These are phyloP conservation scores for Theonella swinhoei DNA, from an alignment of 37 sponge, comb jelly and placozoan species.

Conservation along the genomic window DNA sequence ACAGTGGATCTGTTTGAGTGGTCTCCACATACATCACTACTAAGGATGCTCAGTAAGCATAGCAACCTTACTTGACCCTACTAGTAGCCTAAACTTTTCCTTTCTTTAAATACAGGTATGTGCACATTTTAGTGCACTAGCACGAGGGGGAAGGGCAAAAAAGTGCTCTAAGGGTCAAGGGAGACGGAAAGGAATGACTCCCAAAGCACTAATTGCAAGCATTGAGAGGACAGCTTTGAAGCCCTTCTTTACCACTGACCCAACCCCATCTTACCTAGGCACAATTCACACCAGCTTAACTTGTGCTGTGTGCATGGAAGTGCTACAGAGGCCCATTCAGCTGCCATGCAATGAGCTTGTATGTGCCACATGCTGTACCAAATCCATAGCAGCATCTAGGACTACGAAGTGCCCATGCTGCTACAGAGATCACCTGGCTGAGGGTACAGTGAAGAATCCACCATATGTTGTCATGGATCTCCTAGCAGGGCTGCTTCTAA, in stretches of 20 bases:
- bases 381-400: neutral
- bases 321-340: neutral
- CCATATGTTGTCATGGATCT: neutral
- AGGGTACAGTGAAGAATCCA: neutral
- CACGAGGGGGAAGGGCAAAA: neutral
- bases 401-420: slow-evolving; percentile 19
- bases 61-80: too few relatives aligned
- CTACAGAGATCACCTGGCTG: neutral
- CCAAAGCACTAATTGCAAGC: neutral
- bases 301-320: neutral
- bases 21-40: too few relatives aligned
- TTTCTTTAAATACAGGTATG: too few relatives aligned
- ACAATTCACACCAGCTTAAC: neutral
- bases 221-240: neutral
- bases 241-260: neutral
- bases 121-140: neutral
- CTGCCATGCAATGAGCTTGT: neutral
- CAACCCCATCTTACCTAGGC: neutral
- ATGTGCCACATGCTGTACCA: slow-evolving; percentile 13
- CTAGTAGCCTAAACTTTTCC: too few relatives aligned
- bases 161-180: neutral
- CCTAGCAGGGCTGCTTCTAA: neutral
- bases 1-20: too few relatives aligned
- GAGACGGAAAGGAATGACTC: neutral
- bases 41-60: too few relatives aligned